A percentile compares a stretch with the other conserved stretches of the same genome.
Evolutionary conservation across 2,113 vertebrate species (phyloP).

Genomic region (Leptodactylus fuscus): DNA sequence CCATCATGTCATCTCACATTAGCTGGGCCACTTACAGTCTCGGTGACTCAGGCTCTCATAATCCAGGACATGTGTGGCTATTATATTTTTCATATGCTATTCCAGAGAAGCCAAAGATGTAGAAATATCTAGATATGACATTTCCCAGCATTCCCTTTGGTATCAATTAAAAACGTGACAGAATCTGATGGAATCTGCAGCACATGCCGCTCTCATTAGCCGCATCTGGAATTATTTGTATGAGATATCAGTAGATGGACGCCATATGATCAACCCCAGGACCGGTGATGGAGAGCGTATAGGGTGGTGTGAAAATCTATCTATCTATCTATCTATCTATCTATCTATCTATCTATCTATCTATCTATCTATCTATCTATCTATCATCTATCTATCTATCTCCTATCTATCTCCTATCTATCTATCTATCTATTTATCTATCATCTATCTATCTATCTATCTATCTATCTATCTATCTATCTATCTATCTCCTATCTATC

Average conservation of each 20-base stretch:
- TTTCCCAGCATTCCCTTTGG: not conserved
- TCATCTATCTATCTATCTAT: no score
- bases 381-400: no score
- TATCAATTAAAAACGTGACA: slow-evolving; percentile 11
- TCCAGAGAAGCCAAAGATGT: not conserved
- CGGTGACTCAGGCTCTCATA: not conserved
- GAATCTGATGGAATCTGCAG: not conserved
- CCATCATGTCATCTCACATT: not conserved
- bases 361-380: no score
- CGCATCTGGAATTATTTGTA: slow-evolving; percentile 6
- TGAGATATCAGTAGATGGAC: not conserved
- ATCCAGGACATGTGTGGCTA: not conserved
- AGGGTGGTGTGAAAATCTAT: no score
- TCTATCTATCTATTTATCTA: no score
- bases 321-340: no score
- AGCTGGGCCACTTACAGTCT: not conserved
- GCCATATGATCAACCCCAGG: not conserved
- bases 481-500: no score
- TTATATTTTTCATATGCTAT: not conserved
- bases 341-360: no score
- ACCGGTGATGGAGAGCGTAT: no score
- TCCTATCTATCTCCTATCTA: no score
- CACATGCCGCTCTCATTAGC: not conserved
- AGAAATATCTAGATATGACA: not conserved
- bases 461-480: no score